Base-by-base conservation (phyloP, 1,140 invertebrate genomes). In the Drosophila mayri region DNA sequence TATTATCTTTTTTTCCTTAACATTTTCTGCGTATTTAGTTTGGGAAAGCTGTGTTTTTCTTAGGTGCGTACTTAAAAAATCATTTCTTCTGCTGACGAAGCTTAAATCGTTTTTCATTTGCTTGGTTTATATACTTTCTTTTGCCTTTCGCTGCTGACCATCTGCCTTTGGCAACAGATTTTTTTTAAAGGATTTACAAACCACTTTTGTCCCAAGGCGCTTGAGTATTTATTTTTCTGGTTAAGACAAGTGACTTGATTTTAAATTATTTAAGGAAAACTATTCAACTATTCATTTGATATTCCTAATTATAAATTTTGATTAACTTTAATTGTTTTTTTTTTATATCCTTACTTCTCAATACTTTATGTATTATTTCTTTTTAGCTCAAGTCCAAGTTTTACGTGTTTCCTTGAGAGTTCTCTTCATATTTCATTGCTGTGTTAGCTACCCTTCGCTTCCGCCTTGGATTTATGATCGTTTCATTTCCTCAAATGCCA, bases 61-160 rank as follows among this genome's bases (percentile, higher is more conserved):
- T 55, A 16, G 46, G 37, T 54, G 61, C 72, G 64, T 83, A 66
- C 79, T 83, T 83, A 83, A 83, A 83, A 83, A 70, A 83, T 83
- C 75, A 78, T 83, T 82, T 78, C 75, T 79, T 71, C n/a, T 61
- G 76, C 81, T 80, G 81, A 85, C 72, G 62, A 72, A 76, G 72
- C 60, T 81, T 81, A 65, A 84, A 72, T 72, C 54, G 46, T 70
- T 59, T 80, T 80, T 44, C 30, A 58, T 43, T 49, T 60, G 25
- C 72, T 70, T 12, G 40, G 30, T n/a, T 49, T 49, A 18, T 30
- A n/a, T 28, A 4, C 0, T 14, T 54, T 20, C 12, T 1, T 14
- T 54, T 35, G 9, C 40, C 16, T 30, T 66, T 43, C 12, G 22
- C 30, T 32, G 50, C 43, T 68, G n/a, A 30, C 22, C 35, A 37